Evolutionary conservation across 1,140 invertebrate genomes (phyloP), one percentile per base, ranked within the genome.

Genomic region (Hestina assimilis): DNA sequence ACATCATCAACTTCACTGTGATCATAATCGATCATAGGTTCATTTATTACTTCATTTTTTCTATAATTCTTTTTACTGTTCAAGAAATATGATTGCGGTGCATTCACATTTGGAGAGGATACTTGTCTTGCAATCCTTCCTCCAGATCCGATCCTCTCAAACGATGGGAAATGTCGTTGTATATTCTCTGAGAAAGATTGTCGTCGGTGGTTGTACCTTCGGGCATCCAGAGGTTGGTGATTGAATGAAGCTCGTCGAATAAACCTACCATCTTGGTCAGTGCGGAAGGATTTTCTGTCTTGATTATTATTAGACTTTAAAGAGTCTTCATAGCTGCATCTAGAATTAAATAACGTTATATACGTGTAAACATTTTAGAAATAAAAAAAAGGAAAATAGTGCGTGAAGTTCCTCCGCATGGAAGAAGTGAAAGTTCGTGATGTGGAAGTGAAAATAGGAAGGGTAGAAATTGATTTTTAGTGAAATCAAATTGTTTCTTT

Each of bases 291-390:
- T 47, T 85, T 83, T 24, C 52, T 38, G 6, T 86, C 79, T 47
- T 73, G 69, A 23, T 83, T 80, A 48, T 81, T 73, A 19, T 79
- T 79, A 0, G 90, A 91, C 63, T 93, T 92, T 26, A 93, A 69
- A 0, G 92, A 93, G 51, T 93, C 92, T 82, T 93, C 92, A 62
- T 92, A 93, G 65, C 90, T 92, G 66, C 89, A 91, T 58, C 89
- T 92, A 77, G 57, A 33, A 47, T 48, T 31, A 20, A 11, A 23
- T 24, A 40, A 6, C n/a, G n/a, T n/a, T n/a, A n/a, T n/a, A n/a
- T n/a, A n/a, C n/a, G n/a, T n/a, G n/a, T n/a, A n/a, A n/a, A n/a
- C n/a, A n/a, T n/a, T n/a, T n/a, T n/a, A n/a, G n/a, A n/a, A n/a
- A n/a, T n/a, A n/a, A n/a, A n/a, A n/a, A n/a, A n/a, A n/a, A n/a